These are phyloP conservation scores for Tokudaia muenninki DNA, from an alignment of 2,797 vertebrate species.

Conservation along the genomic window DNA sequence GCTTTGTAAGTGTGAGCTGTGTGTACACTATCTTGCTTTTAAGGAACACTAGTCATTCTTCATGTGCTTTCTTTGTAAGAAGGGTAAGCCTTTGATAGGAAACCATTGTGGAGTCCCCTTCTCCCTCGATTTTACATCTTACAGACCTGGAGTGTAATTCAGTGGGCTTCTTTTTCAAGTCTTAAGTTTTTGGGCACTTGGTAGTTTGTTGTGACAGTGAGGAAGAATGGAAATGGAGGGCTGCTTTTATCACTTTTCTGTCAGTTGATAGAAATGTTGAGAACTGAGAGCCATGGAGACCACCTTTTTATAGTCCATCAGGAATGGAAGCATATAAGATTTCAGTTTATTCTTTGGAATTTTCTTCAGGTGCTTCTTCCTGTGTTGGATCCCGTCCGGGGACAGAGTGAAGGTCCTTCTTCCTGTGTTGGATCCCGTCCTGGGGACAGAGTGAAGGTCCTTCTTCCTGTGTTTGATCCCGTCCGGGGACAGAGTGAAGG, in stretches of 20 bases:
- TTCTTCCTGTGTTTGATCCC: not conserved
- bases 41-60: not conserved
- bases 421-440: too few relatives aligned
- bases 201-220: not conserved
- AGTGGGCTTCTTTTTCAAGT: not conserved
- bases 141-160: not conserved
- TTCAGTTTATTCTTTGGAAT: not conserved
- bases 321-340: not conserved
- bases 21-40: not conserved
- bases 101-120: not conserved
- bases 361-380: not conserved
- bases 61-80: constrained; percentile 3
- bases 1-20: constrained; percentile 40
- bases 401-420: not conserved
- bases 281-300: not conserved
- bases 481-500: not conserved
- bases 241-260: not conserved
- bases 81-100: not conserved
- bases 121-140: constrained; percentile 8
- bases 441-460: too few relatives aligned
- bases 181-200: not conserved
- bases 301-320: not conserved
- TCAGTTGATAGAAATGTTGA: not conserved
- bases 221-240: not conserved
- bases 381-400: not conserved